A percentile compares a stretch with the other conserved stretches of the same genome.
Conservation (phyloP, 1,140 invertebrate genomes). For the Ectropis grisescens region DNA sequence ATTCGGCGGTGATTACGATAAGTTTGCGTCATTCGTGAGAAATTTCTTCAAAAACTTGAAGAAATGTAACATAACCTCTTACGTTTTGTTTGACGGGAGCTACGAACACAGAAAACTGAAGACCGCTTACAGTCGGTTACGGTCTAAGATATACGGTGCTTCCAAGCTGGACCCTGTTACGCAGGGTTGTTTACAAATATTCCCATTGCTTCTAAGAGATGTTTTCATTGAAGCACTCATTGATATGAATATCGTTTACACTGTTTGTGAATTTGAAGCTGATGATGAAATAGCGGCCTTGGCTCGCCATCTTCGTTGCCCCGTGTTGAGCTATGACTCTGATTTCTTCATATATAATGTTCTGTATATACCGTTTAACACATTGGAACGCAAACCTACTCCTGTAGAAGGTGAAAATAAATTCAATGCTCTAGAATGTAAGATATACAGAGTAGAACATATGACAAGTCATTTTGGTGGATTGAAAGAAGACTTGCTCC, state of each 20-base stretch:
- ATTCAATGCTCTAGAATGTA: conserved; percentile 67
- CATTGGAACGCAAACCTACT: conserved; percentile 69
- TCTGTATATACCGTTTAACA: conserved; percentile 83
- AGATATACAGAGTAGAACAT: conserved; percentile 80
- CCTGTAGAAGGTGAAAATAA: conserved; percentile 27
- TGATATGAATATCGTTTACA: conserved; percentile 75
- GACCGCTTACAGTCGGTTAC: conserved; percentile 76
- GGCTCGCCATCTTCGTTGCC: conserved; percentile 82
- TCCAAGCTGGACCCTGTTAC: conserved; percentile 57
- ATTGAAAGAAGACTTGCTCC: conserved; percentile 76
- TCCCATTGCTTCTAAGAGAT: conserved; percentile 79
- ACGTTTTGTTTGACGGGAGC: conserved; percentile 88
- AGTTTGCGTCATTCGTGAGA: conserved; percentile 73
- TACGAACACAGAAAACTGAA: conserved; percentile 81
- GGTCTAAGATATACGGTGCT: conserved; percentile 73
- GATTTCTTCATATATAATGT: conserved; percentile 93
- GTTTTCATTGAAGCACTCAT: conserved; percentile 78
- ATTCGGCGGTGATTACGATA: conserved; percentile 91
- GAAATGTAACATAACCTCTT: conserved; percentile 81
- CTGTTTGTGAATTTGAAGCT: conserved; percentile 87
- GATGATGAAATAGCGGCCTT: conserved; percentile 87
- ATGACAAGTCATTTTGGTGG: conserved; percentile 77
- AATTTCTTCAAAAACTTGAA: conserved; percentile 80
- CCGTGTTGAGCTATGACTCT: conserved; percentile 90
- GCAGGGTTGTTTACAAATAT: conserved; percentile 68